A percentile compares a stretch with the other conserved stretches of the same genome.
Conservation (phyloP, 2,113 vertebrate species). For the Nothoprocta perdicaria region DNA sequence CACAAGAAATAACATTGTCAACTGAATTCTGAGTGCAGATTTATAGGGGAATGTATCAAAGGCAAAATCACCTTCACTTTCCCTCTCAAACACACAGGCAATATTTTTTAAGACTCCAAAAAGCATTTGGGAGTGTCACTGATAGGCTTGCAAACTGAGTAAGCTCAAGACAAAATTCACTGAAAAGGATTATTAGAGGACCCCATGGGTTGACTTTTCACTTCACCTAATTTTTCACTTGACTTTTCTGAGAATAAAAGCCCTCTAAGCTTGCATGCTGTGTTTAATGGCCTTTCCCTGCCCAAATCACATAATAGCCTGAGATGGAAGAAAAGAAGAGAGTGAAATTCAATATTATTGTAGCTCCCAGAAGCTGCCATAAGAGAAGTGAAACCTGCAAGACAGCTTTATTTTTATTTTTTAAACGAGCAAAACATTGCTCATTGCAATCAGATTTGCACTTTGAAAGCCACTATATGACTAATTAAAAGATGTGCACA, state of each 20-base stretch:
- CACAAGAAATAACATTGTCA: neutral
- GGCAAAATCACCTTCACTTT: neutral
- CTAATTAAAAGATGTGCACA: neutral
- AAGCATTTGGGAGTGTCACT: neutral
- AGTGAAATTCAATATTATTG: slow-evolving; percentile 46
- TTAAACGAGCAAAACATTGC: neutral
- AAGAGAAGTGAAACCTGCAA: neutral
- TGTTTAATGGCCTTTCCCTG: neutral
- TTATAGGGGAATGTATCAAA: neutral
- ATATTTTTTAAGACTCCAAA: neutral
- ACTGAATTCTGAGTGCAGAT: neutral
- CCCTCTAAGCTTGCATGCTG: neutral
- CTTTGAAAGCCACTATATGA: slow-evolving; percentile 2
- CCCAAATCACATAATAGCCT: slow-evolving; percentile 2
- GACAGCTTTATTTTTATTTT: neutral
- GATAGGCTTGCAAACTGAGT: neutral
- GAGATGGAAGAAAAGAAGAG: slow-evolving; percentile 24
- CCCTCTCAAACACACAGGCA: neutral
- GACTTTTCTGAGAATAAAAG: slow-evolving; percentile 15
- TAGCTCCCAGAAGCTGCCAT: slow-evolving; percentile 41
- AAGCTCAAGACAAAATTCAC: neutral
- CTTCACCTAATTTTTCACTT: neutral
- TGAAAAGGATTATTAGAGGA: neutral
- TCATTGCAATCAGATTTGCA: neutral
- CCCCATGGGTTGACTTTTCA: neutral